Evolutionary conservation across 2,888 invertebrate species (phyloP).

Genomic region (Polymixis flavicincta): DNA sequence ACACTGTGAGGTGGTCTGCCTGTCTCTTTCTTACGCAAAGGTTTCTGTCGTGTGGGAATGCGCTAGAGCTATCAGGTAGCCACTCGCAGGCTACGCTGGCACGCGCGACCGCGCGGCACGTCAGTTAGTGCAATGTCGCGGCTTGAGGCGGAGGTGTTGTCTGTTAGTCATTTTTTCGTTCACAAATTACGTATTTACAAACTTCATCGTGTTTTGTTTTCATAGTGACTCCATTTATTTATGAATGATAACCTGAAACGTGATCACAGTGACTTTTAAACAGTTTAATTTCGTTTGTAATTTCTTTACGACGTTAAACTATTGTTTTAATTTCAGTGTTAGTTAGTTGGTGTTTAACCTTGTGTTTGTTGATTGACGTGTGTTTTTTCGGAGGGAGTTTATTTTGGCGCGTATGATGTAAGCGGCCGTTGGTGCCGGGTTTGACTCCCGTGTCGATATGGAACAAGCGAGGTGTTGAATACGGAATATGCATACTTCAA

Average conservation of each 20-base stretch:
- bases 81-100: conserved; percentile 48
- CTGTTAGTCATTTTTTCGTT: conserved; percentile 66
- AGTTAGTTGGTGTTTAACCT: conserved; percentile 84
- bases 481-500: conserved; percentile 86
- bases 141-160: conserved; percentile 68
- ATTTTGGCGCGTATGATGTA: conserved; percentile 89
- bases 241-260: conserved; percentile 60
- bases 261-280: conserved; percentile 49
- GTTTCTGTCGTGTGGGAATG: conserved; percentile 70
- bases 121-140: conserved; percentile 81
- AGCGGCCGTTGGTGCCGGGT: conserved; percentile 80
- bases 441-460: conserved; percentile 81
- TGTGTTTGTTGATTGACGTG: conserved; percentile 87
- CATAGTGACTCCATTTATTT: conserved; percentile 72
- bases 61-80: conserved; percentile 77
- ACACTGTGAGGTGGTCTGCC: conserved; percentile 66
- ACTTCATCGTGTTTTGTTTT: conserved; percentile 86
- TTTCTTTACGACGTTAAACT: conserved; percentile 54
- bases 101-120: conserved; percentile 23
- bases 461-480: conserved; percentile 74
- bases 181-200: conserved; percentile 86
- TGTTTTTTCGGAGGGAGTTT: conserved; percentile 80
- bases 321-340: conserved; percentile 76
- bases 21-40: conserved; percentile 72
- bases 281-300: conserved; percentile 46